phyloP scores from a whole-genome alignment of 2,113 vertebrate species.

The Rhynchopsitta pachyrhyncha region DNA sequence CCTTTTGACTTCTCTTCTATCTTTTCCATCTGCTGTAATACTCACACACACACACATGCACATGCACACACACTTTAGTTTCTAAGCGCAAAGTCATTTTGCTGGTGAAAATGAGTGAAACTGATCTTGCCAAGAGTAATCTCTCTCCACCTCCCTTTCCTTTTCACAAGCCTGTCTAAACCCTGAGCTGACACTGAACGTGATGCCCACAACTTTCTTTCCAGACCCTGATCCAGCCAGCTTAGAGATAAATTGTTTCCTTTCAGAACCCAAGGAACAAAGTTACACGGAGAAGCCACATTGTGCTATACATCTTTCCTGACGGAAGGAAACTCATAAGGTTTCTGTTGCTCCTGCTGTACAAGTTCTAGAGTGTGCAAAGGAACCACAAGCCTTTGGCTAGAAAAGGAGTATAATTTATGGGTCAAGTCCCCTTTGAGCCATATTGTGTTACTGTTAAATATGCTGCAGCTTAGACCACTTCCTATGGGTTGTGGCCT shows the following conservation, averaged over 20 bases:
- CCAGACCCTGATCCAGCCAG: neutral
- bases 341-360: neutral
- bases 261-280: neutral
- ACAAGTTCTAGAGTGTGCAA: neutral
- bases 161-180: conserved; percentile 34
- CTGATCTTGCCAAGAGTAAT: conserved; percentile 54
- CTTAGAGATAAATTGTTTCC: neutral
- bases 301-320: neutral
- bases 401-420: neutral
- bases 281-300: neutral
- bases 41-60: neutral
- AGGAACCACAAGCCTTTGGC: neutral
- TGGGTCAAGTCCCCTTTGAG: neutral
- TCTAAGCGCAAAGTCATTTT: conserved; percentile 1
- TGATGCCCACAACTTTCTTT: conserved; percentile 9
- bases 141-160: neutral
- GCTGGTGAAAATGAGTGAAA: conserved; percentile 58
- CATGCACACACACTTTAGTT: neutral
- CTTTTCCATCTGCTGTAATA: conserved; percentile 43
- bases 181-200: neutral
- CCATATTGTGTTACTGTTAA: neutral
- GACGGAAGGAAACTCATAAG: neutral
- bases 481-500: neutral
- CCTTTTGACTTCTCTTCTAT: conserved; percentile 24
- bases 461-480: neutral